These are phyloP conservation scores for Nebria ingens DNA, from an alignment of 1,140 invertebrate species.

Conservation along the genomic window DNA sequence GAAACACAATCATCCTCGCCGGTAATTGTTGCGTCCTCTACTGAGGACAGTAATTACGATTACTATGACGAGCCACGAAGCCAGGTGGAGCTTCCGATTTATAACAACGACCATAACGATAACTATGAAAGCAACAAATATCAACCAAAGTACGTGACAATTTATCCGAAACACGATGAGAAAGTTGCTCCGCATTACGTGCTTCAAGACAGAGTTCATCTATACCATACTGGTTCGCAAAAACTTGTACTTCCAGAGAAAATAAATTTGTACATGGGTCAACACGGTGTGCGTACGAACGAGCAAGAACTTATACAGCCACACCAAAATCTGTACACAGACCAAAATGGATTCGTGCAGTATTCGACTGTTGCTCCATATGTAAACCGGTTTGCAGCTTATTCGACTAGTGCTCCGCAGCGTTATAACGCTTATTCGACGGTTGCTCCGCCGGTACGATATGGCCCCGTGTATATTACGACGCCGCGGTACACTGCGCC, in stretches of 20 bases:
- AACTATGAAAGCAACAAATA: no score
- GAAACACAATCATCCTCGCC: conserved; percentile 30
- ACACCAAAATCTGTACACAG: background rate
- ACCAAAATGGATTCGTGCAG: background rate
- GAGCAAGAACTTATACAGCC: background rate
- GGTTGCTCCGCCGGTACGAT: background rate
- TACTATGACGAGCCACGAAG: background rate
- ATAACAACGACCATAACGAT: no score
- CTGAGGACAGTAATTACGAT: background rate
- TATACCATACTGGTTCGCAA: background rate
- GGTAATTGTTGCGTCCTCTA: background rate
- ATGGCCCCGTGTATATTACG: background rate
- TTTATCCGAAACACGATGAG: background rate
- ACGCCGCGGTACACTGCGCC: background rate
- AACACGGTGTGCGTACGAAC: background rate
- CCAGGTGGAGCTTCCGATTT: no score
- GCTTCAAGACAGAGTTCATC: background rate
- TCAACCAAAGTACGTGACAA: background rate
- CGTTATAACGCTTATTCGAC: background rate
- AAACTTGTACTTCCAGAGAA: background rate
- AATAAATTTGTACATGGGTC: background rate
- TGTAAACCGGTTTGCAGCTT: background rate
- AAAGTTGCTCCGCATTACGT: background rate
- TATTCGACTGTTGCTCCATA: background rate
- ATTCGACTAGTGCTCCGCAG: background rate